These are phyloP conservation scores for Catharus fuscescens DNA, from an alignment of 2,113 vertebrate genomes.

Conservation along the genomic window DNA sequence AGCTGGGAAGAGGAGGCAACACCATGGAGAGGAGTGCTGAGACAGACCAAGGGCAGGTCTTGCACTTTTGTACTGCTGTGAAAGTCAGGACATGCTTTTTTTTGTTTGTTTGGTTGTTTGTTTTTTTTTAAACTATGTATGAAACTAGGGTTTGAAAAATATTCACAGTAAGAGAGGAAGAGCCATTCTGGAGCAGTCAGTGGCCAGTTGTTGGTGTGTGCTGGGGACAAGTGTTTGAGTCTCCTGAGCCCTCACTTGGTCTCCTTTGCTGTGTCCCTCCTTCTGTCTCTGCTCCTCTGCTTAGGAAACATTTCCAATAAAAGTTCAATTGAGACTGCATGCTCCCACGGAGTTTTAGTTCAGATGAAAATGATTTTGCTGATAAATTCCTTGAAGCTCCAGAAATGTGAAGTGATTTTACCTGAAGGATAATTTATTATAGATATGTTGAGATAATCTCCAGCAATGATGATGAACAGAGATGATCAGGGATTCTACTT, in stretches of 20 bases:
- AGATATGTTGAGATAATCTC: conserved; percentile 43
- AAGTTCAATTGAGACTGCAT: not conserved
- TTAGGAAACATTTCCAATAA: not conserved
- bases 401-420: conserved; percentile 20
- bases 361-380: not conserved
- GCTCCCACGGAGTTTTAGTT: not conserved
- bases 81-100: not conserved
- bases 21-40: fast-evolving
- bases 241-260: not conserved
- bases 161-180: not conserved
- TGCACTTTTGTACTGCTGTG: not conserved
- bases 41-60: not conserved
- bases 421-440: conserved; percentile 32
- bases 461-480: conserved; percentile 13
- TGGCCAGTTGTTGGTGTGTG: not conserved
- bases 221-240: not conserved
- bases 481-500: conserved; percentile 10
- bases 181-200: not conserved
- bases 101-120: not conserved
- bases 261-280: not conserved
- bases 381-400: conserved; percentile 1
- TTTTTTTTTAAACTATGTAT: not conserved
- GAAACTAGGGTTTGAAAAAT: not conserved
- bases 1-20: fast-evolving
- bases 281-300: not conserved